phyloP scores from a whole-genome alignment of 2,113 vertebrate species.

The Grammomys surdaster region DNA sequence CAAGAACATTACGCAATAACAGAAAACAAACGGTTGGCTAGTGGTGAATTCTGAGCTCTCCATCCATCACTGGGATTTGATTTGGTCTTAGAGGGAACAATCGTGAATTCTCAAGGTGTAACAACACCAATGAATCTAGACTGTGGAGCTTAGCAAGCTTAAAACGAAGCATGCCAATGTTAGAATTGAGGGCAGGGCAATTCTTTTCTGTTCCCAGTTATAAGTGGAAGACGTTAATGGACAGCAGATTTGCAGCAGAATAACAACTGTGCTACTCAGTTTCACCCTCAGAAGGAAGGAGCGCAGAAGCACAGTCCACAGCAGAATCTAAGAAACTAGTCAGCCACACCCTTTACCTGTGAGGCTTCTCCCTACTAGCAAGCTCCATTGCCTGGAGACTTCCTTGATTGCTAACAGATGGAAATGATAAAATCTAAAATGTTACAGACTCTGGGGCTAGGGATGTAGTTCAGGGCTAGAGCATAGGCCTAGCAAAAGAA shows the following conservation, averaged over 20 bases:
- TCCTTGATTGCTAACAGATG: not conserved
- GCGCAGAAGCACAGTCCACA: not conserved
- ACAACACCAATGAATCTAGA: not conserved
- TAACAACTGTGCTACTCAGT: constrained; percentile 26
- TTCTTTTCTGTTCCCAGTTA: constrained; percentile 61
- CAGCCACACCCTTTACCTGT: not conserved
- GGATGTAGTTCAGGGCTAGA: not conserved
- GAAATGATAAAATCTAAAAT: constrained; percentile 4
- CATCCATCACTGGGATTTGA: not conserved
- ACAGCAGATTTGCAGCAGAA: constrained; percentile 51
- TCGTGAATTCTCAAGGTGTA: not conserved
- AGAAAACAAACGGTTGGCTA: constrained; percentile 48
- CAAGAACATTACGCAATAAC: constrained; percentile 62
- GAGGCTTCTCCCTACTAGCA: not conserved
- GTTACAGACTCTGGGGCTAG: not conserved
- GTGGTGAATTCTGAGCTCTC: not conserved
- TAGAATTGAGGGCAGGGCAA: constrained; percentile 6
- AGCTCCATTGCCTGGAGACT: not conserved
- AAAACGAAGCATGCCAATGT: constrained; percentile 6
- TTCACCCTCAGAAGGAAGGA: not conserved
- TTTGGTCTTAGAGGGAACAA: not conserved
- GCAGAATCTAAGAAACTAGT: not conserved
- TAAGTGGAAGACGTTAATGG: constrained; percentile 54
- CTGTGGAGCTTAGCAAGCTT: not conserved
- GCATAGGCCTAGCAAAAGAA: not conserved